These are phyloP conservation scores for Hystrix cristata DNA, from an alignment of 2,113 vertebrate species.

Conservation along the genomic window DNA sequence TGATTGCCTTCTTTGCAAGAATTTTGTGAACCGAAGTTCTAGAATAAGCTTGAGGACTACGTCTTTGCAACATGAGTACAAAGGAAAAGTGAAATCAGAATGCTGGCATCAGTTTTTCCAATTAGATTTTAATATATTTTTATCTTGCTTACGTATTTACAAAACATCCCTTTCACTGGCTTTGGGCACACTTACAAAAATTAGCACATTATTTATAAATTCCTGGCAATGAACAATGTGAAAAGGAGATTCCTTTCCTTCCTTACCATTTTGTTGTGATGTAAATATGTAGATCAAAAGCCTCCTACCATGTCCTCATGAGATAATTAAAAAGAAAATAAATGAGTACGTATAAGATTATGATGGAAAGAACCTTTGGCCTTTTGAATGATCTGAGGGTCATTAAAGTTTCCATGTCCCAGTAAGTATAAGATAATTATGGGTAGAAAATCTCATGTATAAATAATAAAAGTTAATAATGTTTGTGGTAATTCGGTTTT, in stretches of 20 bases:
- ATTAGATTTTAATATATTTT: background rate
- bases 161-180: background rate
- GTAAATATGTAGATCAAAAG: conserved; percentile 55
- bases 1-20: background rate
- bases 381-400: conserved; percentile 40
- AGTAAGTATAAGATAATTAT: background rate
- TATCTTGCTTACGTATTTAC: background rate
- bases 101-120: background rate
- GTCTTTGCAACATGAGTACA: background rate
- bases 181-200: background rate
- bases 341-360: conserved; percentile 10
- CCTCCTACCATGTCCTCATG: background rate
- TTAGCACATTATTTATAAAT: conserved; percentile 39
- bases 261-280: conserved; percentile 52
- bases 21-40: background rate
- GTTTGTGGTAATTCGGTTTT: background rate
- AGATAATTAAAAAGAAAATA: conserved; percentile 42
- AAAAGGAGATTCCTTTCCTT: conserved; percentile 16
- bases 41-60: background rate
- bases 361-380: background rate
- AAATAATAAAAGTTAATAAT: conserved; percentile 8
- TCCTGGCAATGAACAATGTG: background rate
- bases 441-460: conserved; percentile 1
- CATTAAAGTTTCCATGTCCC: background rate
- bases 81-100: background rate